A percentile compares a stretch with the other conserved stretches of the same genome.
phyloP scores from a whole-genome alignment of 2,888 invertebrate genomes.

The Epistrophe grossulariae region DNA sequence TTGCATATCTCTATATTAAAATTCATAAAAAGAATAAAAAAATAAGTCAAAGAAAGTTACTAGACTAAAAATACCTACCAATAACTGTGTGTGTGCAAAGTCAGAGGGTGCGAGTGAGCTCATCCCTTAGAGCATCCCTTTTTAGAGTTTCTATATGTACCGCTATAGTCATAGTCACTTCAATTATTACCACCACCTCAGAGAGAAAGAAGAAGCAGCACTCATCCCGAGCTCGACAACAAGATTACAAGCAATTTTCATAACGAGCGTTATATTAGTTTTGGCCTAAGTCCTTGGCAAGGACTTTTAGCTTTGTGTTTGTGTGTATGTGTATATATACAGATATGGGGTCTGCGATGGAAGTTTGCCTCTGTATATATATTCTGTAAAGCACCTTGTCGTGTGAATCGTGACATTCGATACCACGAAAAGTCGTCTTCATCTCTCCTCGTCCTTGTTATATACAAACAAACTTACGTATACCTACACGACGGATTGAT shows the following conservation, averaged over 20 bases:
- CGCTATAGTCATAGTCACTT: constrained; percentile 43
- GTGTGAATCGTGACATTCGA: constrained; percentile 66
- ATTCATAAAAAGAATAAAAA: constrained; percentile 76
- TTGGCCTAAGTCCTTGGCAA: constrained; percentile 73
- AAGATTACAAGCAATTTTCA: constrained; percentile 76
- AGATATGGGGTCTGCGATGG: not conserved
- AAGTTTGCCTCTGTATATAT: constrained; percentile 3
- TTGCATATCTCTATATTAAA: constrained; percentile 74
- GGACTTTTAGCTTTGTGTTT: constrained; percentile 47
- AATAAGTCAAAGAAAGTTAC: constrained; percentile 72
- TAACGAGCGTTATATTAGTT: constrained; percentile 76
- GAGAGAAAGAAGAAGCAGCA: constrained; percentile 34
- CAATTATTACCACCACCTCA: constrained; percentile 73
- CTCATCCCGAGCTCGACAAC: constrained; percentile 64
- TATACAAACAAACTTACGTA: constrained; percentile 27
- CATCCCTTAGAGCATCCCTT: constrained; percentile 54
- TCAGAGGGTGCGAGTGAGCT: constrained; percentile 13
- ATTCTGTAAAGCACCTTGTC: not conserved
- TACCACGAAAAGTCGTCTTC: constrained; percentile 39
- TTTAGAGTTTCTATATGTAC: not conserved
- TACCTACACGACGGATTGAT: constrained; percentile 50
- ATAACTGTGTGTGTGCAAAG: not conserved
- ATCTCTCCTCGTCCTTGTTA: constrained; percentile 19
- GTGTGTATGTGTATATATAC: not conserved
- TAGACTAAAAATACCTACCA: constrained; percentile 7